phyloP scores from a whole-genome alignment of 1,140 invertebrate genomes.

The Drosophila mojavensis region DNA sequence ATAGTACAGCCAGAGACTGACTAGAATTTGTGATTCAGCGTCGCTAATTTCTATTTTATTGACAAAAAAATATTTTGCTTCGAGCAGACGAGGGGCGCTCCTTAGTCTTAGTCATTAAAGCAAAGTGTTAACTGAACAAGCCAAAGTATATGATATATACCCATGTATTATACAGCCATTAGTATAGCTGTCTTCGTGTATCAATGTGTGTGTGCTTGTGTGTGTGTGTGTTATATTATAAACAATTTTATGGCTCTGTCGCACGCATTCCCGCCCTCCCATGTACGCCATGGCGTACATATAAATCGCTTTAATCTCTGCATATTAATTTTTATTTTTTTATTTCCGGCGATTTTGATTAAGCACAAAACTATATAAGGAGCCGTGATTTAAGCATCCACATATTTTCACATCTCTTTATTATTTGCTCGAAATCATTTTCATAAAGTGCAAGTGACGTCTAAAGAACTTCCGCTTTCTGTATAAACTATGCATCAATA shows the following conservation, averaged over 20 bases:
- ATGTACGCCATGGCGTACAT: slow-evolving; percentile 62
- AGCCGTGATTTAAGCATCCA: slow-evolving; percentile 40
- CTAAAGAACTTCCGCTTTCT: slow-evolving; percentile 40
- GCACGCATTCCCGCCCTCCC: slow-evolving; percentile 60
- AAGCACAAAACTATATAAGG: slow-evolving; percentile 44
- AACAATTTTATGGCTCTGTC: slow-evolving; percentile 69
- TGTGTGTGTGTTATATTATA: slow-evolving; percentile 65
- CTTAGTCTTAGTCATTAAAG: slow-evolving; percentile 80
- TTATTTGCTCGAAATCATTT: slow-evolving; percentile 2
- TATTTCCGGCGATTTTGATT: slow-evolving; percentile 74
- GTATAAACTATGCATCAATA: slow-evolving; percentile 17
- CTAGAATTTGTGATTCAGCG: slow-evolving; percentile 52
- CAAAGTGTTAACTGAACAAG: slow-evolving; percentile 57
- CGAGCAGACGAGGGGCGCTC: slow-evolving; percentile 56
- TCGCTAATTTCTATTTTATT: slow-evolving; percentile 79
- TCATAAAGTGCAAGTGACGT: slow-evolving; percentile 48
- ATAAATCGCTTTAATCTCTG: slow-evolving; percentile 76
- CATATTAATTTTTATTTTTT: slow-evolving; percentile 81
- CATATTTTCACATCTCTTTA: neutral
- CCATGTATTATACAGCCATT: slow-evolving; percentile 29
- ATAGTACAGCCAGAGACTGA: slow-evolving; percentile 23
- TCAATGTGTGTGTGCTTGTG: slow-evolving; percentile 20
- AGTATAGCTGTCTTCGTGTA: slow-evolving; percentile 6
- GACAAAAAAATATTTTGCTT: slow-evolving; percentile 40
- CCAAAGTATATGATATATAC: slow-evolving; percentile 20